These are phyloP conservation scores for Carposina sasakii DNA, from an alignment of 1,140 invertebrate species.

Conservation along the genomic window DNA sequence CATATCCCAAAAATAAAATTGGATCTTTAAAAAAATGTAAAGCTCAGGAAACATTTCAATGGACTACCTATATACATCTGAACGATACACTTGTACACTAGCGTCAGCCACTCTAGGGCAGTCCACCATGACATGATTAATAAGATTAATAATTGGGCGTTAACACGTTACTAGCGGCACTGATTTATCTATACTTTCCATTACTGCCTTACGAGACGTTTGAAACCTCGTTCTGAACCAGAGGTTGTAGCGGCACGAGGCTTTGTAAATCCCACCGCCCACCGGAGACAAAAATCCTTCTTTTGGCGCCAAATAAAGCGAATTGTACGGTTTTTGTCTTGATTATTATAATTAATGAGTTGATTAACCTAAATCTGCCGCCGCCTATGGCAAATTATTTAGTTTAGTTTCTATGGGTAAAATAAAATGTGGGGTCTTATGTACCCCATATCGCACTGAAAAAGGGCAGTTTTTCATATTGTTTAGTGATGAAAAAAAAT, in stretches of 20 bases:
- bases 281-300: no score
- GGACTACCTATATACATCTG: no score
- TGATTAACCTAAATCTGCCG: no score
- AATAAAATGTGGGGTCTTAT: slow-evolving; percentile 5
- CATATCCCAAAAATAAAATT: no score
- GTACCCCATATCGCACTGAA: slow-evolving; percentile 6
- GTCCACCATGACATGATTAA: no score
- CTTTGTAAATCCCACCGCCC: slow-evolving; percentile 23
- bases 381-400: no score
- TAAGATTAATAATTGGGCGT: no score
- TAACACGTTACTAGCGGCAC: slow-evolving; percentile 19
- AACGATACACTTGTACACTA: no score
- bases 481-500: slow-evolving; percentile 16
- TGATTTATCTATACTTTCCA: slow-evolving; percentile 23
- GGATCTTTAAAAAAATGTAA: no score
- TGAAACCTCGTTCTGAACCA: slow-evolving; percentile 19
- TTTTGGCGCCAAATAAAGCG: slow-evolving; percentile 11
- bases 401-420: slow-evolving; percentile 2
- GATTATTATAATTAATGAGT: slow-evolving; percentile 5
- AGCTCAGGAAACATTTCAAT: no score
- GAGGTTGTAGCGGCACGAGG: slow-evolving; percentile 25
- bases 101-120: no score
- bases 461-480: slow-evolving; percentile 12
- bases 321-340: slow-evolving; percentile 4
- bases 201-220: slow-evolving; percentile 18